Evolutionary conservation across 1,140 invertebrate species (phyloP), one percentile per base, ranked within the genome.

Genomic region (Tachypleus tridentatus): DNA sequence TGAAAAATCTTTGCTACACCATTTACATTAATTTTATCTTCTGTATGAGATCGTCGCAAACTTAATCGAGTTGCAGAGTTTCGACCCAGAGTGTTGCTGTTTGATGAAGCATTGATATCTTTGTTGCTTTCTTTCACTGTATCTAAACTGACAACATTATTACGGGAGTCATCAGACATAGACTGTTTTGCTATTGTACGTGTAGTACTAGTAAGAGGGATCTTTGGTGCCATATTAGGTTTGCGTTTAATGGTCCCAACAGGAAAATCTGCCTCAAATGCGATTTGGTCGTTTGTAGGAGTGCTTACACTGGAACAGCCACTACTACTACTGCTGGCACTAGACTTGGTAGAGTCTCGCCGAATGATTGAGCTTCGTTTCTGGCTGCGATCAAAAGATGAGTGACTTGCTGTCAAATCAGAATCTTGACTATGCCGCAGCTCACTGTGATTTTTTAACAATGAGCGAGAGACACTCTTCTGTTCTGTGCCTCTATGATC

Each of bases 151-250:
- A 63, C 51, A 50, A 57, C 51, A 52, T 67, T 62, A 10, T 48
- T n/a, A n/a, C 52, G 5, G 58, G 4, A 62, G 53, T 49, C 5
- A 61, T 49, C 49, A 54, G 57, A 11, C 49, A 69, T 69, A 29
- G 71, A 67, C 51, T 67, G 70, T 57, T 71, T 70, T 58, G 64
- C 74, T 65, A 72, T 71, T 70, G 90, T 89, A n/a, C 91, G 80
- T 1, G 91, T 93, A 72, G 91, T 93, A 64, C 87, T 89, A 6
- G 91, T 94, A 57, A 95, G 74, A 0, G 91, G 91, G 10, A 93
- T 82, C 75, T 91, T 91, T 10, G 72, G 71, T 11, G 69, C 63
- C 51, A 68, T 64, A 52, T 62, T 70, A 2, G 74, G 74, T 61
- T 75, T 75, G n/a, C 74, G 66, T 57, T 76, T 75, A 53, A 75